Conservation (phyloP, 2,113 vertebrate species). For the Aramus guarauna region DNA sequence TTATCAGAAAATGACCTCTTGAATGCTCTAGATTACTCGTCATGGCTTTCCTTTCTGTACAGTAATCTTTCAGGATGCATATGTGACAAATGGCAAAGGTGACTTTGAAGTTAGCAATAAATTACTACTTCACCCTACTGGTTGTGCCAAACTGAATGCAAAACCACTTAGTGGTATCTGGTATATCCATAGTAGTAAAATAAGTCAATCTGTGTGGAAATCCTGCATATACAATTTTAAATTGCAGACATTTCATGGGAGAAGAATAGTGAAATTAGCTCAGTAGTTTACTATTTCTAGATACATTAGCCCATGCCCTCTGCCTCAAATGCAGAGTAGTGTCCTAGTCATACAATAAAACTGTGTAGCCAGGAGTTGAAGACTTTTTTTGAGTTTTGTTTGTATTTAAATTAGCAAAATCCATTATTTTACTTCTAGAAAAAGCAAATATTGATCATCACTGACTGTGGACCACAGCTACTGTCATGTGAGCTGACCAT, state of each 20-base stretch:
- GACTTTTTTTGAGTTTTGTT: neutral
- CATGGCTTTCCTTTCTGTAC: neutral
- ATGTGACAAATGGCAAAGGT: neutral
- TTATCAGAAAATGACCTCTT: neutral
- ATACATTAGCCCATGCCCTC: neutral
- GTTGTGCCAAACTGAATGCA: neutral
- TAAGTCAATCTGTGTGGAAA: neutral
- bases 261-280: neutral
- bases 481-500: neutral
- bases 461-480: neutral
- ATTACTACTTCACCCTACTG: neutral
- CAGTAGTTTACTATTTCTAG: neutral
- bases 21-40: neutral
- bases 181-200: neutral
- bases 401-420: neutral
- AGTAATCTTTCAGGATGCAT: neutral
- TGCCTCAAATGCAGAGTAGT: neutral
- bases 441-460: neutral
- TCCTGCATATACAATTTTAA: neutral
- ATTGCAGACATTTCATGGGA: neutral
- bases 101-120: neutral
- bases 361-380: neutral
- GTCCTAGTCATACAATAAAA: neutral
- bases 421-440: neutral
- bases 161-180: neutral